A percentile compares a stretch with the other conserved stretches of the same genome.
Conservation (phyloP, 2,797 vertebrate genomes). For the Paramormyrops hopkinsi region DNA sequence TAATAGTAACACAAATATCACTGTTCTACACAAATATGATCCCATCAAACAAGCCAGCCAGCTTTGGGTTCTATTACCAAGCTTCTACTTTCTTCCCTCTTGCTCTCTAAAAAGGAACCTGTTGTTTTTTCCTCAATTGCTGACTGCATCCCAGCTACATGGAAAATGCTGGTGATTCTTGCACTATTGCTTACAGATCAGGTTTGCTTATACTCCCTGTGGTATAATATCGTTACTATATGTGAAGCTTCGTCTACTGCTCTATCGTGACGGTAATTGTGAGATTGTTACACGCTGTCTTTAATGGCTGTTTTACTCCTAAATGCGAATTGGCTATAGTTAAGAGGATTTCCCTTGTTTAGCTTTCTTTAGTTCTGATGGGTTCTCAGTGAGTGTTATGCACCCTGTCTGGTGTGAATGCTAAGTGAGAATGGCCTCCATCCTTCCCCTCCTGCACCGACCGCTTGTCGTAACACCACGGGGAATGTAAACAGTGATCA, state of each 20-base stretch:
- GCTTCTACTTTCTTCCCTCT: not conserved
- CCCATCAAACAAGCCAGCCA: not conserved
- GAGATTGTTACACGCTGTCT: not conserved
- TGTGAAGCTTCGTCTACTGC: not conserved
- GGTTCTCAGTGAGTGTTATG: not conserved
- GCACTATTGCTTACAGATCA: not conserved
- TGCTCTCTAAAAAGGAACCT: not conserved
- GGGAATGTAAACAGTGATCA: constrained; percentile 1
- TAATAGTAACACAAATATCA: not conserved
- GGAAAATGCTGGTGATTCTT: not conserved
- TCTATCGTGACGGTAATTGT: not conserved
- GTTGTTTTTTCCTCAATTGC: not conserved
- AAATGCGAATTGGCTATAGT: not conserved
- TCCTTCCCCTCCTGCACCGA: not conserved
- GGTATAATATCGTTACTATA: not conserved
- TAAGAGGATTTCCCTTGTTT: not conserved
- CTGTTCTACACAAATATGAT: not conserved
- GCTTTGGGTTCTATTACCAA: not conserved
- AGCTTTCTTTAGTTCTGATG: not conserved
- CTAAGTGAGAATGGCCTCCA: not conserved
- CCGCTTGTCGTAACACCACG: not conserved
- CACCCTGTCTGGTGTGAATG: not conserved
- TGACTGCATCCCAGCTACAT: not conserved
- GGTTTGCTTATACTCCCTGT: not conserved
- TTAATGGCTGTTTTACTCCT: not conserved